These are phyloP conservation scores for Labia minor DNA, from an alignment of 2,888 invertebrate genomes.

Conservation along the genomic window DNA sequence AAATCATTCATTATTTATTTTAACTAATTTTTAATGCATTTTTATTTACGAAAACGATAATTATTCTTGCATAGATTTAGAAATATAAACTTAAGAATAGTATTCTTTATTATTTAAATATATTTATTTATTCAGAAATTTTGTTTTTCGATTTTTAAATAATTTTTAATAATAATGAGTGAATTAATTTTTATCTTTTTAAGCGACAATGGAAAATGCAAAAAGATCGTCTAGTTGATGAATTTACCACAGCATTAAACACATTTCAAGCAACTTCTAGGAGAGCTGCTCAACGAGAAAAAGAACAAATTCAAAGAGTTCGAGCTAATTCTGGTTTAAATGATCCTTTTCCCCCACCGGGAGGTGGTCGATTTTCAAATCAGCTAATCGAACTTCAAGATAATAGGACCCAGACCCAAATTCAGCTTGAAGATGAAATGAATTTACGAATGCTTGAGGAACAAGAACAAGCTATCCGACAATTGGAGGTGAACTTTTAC, in stretches of 20 bases:
- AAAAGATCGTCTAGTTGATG: constrained; percentile 79
- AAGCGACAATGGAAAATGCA: constrained; percentile 76
- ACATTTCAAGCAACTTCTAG: constrained; percentile 79
- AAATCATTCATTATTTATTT: too few species aligned
- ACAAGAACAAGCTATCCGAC: constrained; percentile 78
- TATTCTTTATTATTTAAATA: too few species aligned
- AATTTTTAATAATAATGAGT: too few species aligned
- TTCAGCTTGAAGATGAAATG: constrained; percentile 71
- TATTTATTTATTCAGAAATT: too few species aligned
- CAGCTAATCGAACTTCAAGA: constrained; percentile 51
- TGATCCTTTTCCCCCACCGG: constrained; percentile 41
- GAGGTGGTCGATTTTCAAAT: constrained; percentile 22
- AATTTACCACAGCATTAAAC: constrained; percentile 80
- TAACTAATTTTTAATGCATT: too few species aligned
- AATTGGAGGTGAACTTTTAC: constrained; percentile 61
- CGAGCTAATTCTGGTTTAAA: constrained; percentile 50
- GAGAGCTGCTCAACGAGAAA: constrained; percentile 79
- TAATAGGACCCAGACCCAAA: constrained; percentile 51
- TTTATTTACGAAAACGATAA: too few species aligned
- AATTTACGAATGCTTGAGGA: constrained; percentile 75
- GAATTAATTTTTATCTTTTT: too few species aligned
- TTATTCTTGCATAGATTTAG: too few species aligned
- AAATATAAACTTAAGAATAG: too few species aligned
- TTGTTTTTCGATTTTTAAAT: too few species aligned
- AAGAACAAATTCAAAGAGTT: constrained; percentile 71